Conservation (phyloP, 2,113 vertebrate genomes). For the Halcyon senegalensis region DNA sequence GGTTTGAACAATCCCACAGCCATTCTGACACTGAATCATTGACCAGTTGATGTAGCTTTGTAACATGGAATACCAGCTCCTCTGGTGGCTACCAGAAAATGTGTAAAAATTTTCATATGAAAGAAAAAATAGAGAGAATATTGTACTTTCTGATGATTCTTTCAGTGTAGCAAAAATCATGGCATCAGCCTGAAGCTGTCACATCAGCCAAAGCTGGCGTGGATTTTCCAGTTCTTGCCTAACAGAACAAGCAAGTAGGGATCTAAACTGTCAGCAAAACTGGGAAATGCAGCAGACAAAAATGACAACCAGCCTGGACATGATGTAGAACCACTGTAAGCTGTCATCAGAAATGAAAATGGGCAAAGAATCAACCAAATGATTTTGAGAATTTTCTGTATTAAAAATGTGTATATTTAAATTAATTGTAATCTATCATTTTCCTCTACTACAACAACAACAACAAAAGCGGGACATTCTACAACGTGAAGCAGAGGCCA, state of each 20-base stretch:
- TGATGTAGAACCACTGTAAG: neutral
- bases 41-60: rapidly evolving
- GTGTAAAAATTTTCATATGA: neutral
- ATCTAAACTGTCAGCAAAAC: neutral
- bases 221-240: neutral
- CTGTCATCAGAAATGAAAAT: neutral
- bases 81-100: neutral
- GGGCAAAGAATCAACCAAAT: neutral
- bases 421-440: neutral
- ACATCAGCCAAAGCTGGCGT: neutral
- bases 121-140: neutral
- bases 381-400: neutral
- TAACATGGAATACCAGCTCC: neutral
- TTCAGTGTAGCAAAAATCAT: neutral
- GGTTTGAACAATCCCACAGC: neutral
- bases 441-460: neutral
- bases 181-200: neutral
- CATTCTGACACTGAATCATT: neutral
- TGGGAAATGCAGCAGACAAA: neutral
- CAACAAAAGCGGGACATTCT: neutral
- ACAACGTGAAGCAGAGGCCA: neutral
- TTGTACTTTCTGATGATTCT: neutral
- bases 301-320: neutral
- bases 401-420: neutral
- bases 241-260: neutral